Percentiles rank a stretch among this genome's conserved stretches.
These are phyloP conservation scores for Danionella dracula DNA, from an alignment of 2,797 vertebrate species.

Conservation along the genomic window DNA sequence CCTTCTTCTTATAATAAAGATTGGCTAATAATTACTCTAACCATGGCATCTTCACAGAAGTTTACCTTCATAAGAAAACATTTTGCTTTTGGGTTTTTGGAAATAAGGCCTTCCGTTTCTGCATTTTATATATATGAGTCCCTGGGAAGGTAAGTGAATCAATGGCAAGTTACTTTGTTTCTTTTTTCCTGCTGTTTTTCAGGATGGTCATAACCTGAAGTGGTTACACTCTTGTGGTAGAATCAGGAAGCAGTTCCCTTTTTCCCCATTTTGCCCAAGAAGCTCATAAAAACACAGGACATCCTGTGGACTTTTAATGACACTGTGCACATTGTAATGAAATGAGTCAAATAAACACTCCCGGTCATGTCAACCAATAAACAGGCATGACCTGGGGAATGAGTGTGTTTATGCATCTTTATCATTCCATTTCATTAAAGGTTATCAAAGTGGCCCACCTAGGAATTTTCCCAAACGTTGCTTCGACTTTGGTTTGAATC, in stretches of 20 bases:
- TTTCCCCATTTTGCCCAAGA: slow-evolving; percentile 55
- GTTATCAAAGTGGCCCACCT: slow-evolving; percentile 16
- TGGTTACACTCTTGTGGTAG: slow-evolving; percentile 49
- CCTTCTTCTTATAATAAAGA: slow-evolving; percentile 7
- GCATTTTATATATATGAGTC: slow-evolving; percentile 12
- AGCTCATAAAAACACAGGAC: slow-evolving; percentile 66
- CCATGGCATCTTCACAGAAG: slow-evolving; percentile 13
- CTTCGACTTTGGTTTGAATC: neutral
- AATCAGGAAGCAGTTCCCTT: slow-evolving; percentile 58
- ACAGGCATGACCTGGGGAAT: slow-evolving; percentile 16
- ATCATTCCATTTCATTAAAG: slow-evolving; percentile 8
- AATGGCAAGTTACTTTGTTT: slow-evolving; percentile 46
- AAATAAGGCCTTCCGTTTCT: neutral
- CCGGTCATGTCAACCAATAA: slow-evolving; percentile 54
- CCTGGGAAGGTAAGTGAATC: slow-evolving; percentile 39
- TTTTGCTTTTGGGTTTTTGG: neutral
- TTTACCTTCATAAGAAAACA: neutral
- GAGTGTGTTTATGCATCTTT: slow-evolving; percentile 25
- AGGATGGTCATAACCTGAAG: slow-evolving; percentile 53
- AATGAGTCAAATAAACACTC: slow-evolving; percentile 65
- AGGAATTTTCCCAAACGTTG: slow-evolving; percentile 12
- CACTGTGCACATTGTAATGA: slow-evolving; percentile 64
- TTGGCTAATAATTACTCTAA: slow-evolving; percentile 15
- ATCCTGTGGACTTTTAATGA: slow-evolving; percentile 66
- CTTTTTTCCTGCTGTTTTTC: slow-evolving; percentile 52